A percentile compares a stretch with the other conserved stretches of the same genome.
These are phyloP conservation scores for Hydraecia micacea DNA, from an alignment of 2,888 invertebrate genomes.

Conservation along the genomic window DNA sequence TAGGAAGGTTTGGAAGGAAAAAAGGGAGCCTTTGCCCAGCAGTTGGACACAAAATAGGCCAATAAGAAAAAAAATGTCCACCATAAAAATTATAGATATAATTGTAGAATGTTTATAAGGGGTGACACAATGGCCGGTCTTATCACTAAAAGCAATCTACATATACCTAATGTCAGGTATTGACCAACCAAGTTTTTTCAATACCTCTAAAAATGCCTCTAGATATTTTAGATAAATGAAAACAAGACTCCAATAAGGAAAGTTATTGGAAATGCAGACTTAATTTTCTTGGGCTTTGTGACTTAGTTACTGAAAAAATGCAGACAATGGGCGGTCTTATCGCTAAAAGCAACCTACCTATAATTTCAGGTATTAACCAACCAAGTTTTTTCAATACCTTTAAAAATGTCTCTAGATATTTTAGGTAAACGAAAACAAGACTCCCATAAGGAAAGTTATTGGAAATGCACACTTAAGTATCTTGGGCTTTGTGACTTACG, in stretches of 20 bases:
- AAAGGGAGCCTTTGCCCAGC: neutral
- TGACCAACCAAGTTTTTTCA: neutral
- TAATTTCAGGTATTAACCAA: constrained; percentile 3
- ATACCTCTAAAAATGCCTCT: neutral
- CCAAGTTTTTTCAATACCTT: neutral
- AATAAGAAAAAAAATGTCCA: no score
- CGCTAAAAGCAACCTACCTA: constrained; percentile 2
- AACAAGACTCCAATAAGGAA: neutral
- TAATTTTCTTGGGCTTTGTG: neutral
- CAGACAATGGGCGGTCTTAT: neutral
- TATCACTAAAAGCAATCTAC: constrained; percentile 1
- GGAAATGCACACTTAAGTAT: neutral
- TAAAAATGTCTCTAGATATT: neutral
- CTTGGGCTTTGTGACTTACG: neutral
- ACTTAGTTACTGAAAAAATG: neutral
- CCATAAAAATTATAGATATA: neutral
- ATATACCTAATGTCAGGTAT: constrained; percentile 9
- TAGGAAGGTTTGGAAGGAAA: neutral
- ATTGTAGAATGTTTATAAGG: neutral
- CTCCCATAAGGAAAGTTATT: no score
- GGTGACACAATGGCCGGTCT: neutral
- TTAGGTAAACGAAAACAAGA: neutral
- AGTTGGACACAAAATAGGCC: no score
- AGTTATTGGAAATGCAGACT: neutral
- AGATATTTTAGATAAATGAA: neutral